phyloP scores from a whole-genome alignment of 30 jellyfish, hydroid and myxozoan genomes.

The Cassiopea xamachana region DNA sequence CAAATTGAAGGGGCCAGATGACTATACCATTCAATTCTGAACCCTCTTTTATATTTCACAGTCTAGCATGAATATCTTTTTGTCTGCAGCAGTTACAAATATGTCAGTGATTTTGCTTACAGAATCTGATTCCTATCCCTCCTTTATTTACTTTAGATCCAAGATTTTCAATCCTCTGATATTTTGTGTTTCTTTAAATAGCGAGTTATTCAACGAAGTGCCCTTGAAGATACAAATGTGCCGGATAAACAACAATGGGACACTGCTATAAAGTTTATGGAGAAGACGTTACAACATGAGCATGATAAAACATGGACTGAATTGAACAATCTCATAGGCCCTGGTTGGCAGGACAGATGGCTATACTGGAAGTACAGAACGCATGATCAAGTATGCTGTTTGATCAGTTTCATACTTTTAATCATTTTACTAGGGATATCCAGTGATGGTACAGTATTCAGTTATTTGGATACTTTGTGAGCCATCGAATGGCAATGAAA shows the following conservation, averaged over 20 bases:
- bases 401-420: not conserved
- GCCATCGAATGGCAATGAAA: too few relatives aligned
- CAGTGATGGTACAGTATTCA: too few relatives aligned
- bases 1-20: too few relatives aligned
- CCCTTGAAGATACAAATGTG: slow-evolving; percentile 94
- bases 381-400: slow-evolving; percentile 78
- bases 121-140: too few relatives aligned
- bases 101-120: too few relatives aligned
- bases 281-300: slow-evolving; percentile 73
- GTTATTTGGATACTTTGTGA: too few relatives aligned
- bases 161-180: not conserved
- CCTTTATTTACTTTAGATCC: too few relatives aligned
- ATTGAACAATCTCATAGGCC: slow-evolving; percentile 74
- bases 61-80: too few relatives aligned
- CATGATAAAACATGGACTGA: slow-evolving; percentile 55
- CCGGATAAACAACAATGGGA: slow-evolving; percentile 97
- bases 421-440: too few relatives aligned
- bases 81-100: too few relatives aligned
- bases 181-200: not conserved
- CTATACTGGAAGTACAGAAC: slow-evolving; percentile 85
- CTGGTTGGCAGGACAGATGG: slow-evolving; percentile 98
- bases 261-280: slow-evolving; percentile 91
- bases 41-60: too few relatives aligned
- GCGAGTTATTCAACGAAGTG: slow-evolving; percentile 94
- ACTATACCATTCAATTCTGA: too few relatives aligned